Base-by-base conservation (phyloP, 2,113 vertebrate species). In the Phrynosoma blainvillii region DNA sequence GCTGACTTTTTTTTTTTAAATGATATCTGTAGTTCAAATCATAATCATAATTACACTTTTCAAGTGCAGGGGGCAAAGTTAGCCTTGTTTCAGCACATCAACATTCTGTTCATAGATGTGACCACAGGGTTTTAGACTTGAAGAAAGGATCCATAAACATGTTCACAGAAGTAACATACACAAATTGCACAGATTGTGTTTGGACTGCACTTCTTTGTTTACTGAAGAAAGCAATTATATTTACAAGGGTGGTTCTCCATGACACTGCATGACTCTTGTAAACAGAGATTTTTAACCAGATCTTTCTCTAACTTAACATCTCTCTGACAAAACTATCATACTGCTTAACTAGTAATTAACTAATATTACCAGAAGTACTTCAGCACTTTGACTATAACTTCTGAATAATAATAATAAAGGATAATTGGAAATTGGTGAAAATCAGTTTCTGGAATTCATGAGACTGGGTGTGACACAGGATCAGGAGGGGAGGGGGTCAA, bases 131-230 rank as follows among this genome's bases (percentile, higher is more conserved):
- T 89, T 92, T 95, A 91, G 79, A 90, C 93, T 90, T 91, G 84
- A 96, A 95, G 84, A 96, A 94, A 96, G 95, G 90, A 89, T 92
- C 40, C 73, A 95, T 92, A 95, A 96, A 95, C 89, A 95, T 90
- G 54, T 86, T 91, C 90, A 94, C 91, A 87, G 89, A 95, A 96
- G 95, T 93, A 90, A 90, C 94, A 94, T 93, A 85, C 90, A 73
- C 96, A 96, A 89, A 88, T 79, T 10, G 30, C 56, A 93, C 90
- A 91, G 32, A 66, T 82, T 82, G 36, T 27, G n/a, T 13, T 32
- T 47, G 47, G 47, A 47, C 47, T 47, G 47, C 4, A 47, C 47
- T 47, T 47, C 47, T 5, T 47, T 81, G n/a, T 12, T 80, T 56
- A 65, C 20, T 81, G 79, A 32, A 23, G 14, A 62, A 62, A 62